Evolutionary conservation across 2,113 vertebrate genomes (phyloP).

Genomic region (Sylvia atricapilla): DNA sequence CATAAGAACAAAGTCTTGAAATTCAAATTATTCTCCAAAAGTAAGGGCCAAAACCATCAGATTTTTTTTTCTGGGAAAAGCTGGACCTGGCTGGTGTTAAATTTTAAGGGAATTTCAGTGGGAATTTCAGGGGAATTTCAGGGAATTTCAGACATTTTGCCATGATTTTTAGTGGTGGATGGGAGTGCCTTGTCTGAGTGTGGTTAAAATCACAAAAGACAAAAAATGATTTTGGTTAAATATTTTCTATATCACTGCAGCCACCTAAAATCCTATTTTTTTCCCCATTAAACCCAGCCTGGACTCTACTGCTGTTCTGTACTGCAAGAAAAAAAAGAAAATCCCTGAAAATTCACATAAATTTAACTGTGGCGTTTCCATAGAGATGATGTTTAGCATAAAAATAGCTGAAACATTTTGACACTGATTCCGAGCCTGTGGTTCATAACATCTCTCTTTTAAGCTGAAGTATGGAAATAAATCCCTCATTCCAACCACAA

Average conservation of each 20-base stretch:
- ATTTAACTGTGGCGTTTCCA: constrained; percentile 25
- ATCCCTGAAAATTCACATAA: background rate
- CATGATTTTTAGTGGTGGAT: background rate
- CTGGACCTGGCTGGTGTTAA: accelerated
- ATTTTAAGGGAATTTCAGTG: background rate
- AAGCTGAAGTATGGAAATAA: background rate
- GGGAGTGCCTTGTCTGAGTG: accelerated
- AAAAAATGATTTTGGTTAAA: background rate
- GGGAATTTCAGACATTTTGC: background rate
- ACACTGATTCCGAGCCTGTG: background rate
- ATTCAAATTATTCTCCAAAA: background rate
- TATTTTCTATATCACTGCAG: background rate
- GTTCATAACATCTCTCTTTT: background rate
- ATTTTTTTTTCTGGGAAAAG: background rate
- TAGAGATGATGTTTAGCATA: constrained; percentile 40
- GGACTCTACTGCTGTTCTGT: background rate
- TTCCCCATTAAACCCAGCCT: background rate
- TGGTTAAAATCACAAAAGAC: background rate
- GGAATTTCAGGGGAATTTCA: background rate
- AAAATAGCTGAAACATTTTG: constrained; percentile 55
- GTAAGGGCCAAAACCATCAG: background rate
- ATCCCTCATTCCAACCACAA: background rate
- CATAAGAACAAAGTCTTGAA: background rate
- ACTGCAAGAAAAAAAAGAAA: background rate
- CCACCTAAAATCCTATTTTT: background rate